Conservation (phyloP, 2,888 invertebrate species). For the Melanchra persicariae region DNA sequence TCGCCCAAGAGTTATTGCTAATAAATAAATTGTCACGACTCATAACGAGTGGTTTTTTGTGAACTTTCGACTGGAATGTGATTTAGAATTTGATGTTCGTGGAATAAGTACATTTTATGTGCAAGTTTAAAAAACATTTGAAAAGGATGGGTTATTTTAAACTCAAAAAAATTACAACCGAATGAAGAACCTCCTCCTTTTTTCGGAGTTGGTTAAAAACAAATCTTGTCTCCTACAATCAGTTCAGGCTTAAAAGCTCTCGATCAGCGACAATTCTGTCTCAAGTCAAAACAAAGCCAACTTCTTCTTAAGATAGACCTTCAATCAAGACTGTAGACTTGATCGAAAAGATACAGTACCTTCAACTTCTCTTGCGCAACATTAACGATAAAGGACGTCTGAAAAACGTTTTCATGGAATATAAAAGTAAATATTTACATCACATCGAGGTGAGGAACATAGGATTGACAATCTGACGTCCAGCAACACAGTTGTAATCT, state of each 20-base stretch:
- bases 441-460: conserved; percentile 12
- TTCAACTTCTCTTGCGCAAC: neutral
- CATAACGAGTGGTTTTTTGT: conserved; percentile 37
- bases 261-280: neutral
- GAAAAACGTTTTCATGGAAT: conserved; percentile 28
- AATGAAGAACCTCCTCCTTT: too few relatives aligned
- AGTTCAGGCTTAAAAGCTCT: neutral
- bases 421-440: conserved; percentile 43
- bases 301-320: neutral
- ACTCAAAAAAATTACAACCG: too few relatives aligned
- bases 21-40: conserved; percentile 61
- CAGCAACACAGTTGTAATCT: conserved; percentile 21
- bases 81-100: conserved; percentile 13
- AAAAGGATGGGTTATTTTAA: neutral
- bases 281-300: neutral
- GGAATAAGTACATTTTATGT: conserved; percentile 6
- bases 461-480: conserved; percentile 42
- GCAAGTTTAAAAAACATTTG: neutral
- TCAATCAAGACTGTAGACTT: too few relatives aligned
- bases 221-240: too few relatives aligned
- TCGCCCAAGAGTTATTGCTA: conserved; percentile 67
- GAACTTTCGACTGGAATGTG: conserved; percentile 45
- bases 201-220: too few relatives aligned
- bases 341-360: neutral
- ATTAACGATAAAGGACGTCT: neutral